phyloP scores from a whole-genome alignment of 2,113 vertebrate genomes.

The Chamaetylas fuelleborni region DNA sequence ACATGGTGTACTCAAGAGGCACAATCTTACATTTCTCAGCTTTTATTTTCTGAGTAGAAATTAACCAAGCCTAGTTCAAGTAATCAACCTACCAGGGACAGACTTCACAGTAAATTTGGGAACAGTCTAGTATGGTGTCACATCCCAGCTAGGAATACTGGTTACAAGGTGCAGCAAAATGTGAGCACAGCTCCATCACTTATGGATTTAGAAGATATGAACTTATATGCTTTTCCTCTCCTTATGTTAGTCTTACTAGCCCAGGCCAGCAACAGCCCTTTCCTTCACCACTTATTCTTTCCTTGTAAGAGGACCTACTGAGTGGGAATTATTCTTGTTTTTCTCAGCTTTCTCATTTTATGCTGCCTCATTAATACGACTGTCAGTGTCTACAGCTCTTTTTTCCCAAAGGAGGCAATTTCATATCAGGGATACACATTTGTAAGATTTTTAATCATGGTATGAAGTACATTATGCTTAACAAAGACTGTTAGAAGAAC shows the following conservation, averaged over 20 bases:
- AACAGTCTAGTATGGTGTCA: not conserved
- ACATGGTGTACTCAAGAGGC: not conserved
- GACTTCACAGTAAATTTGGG: not conserved
- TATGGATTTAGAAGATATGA: not conserved
- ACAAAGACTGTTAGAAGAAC: not conserved
- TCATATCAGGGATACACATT: not conserved
- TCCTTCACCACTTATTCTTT: not conserved
- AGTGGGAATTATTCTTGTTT: not conserved
- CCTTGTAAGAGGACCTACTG: not conserved
- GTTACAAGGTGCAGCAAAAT: not conserved
- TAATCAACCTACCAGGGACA: not conserved
- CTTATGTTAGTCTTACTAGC: not conserved
- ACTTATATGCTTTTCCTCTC: not conserved
- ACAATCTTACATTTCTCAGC: not conserved
- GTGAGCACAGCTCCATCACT: not conserved
- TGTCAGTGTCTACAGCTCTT: not conserved
- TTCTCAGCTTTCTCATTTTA: not conserved
- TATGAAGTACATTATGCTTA: not conserved
- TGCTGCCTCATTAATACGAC: not conserved
- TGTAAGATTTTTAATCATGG: not conserved
- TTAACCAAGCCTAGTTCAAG: not conserved
- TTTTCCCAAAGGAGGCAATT: not conserved
- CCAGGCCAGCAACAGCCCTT: not conserved
- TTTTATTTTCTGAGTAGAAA: not conserved
- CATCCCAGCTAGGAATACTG: not conserved